These are phyloP conservation scores for Lycaon pictus DNA, from an alignment of 2,113 vertebrate genomes.

Conservation along the genomic window DNA sequence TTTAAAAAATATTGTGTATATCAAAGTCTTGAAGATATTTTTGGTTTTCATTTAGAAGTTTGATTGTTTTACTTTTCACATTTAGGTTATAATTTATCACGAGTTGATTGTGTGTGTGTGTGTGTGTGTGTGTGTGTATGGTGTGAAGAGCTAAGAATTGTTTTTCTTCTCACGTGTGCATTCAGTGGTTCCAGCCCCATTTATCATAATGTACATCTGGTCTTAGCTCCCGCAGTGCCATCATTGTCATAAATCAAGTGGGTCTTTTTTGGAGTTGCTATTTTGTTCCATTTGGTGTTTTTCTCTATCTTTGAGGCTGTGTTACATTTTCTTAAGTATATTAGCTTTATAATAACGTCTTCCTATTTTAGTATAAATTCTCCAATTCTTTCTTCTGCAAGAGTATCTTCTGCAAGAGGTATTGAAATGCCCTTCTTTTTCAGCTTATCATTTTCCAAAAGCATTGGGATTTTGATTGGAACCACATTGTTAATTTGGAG, in stretches of 20 bases:
- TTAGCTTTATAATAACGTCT: background rate
- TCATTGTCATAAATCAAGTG: background rate
- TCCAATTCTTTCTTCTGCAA: background rate
- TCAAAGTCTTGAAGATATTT: background rate
- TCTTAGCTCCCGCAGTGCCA: background rate
- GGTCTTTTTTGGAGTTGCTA: background rate
- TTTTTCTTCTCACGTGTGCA: background rate
- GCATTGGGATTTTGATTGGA: background rate
- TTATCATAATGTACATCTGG: background rate
- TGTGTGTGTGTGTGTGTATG: background rate
- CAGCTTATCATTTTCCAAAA: background rate
- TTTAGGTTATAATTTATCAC: background rate
- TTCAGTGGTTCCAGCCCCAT: background rate
- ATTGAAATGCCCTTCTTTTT: background rate
- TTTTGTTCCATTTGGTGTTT: background rate
- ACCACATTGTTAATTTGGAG: background rate
- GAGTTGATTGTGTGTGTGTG: background rate
- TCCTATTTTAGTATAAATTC: background rate
- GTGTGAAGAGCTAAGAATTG: background rate
- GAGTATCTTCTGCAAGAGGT: background rate
- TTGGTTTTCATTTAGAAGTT: slow-evolving; percentile 12
- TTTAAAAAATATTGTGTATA: background rate
- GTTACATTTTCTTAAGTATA: background rate
- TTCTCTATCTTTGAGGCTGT: background rate
- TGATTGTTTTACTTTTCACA: background rate